Conservation (phyloP, 2,797 vertebrate species). For the Enteromius afrohamiltoni region DNA sequence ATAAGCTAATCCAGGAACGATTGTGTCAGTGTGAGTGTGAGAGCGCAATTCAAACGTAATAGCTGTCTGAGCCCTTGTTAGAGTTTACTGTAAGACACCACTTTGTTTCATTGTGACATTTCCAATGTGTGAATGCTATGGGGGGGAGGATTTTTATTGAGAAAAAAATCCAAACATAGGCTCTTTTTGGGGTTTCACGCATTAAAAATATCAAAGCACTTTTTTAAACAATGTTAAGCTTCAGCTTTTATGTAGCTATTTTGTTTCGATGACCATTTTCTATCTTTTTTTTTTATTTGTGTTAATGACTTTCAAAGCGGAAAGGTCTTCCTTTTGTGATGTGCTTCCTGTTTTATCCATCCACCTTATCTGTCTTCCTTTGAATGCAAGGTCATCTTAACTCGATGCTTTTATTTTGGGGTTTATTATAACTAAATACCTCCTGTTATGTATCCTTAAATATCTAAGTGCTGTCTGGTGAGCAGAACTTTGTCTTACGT, state of each 20-base stretch:
- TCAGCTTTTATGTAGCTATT: conserved; percentile 81
- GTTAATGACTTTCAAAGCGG: conserved; percentile 56
- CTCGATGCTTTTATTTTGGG: conserved; percentile 74
- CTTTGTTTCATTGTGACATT: conserved; percentile 65
- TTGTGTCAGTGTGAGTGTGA: conserved; percentile 42
- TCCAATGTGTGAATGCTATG: conserved; percentile 57
- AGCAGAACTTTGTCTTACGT: conserved; percentile 69
- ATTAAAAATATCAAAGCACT: conserved; percentile 73
- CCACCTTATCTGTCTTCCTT: conserved; percentile 72
- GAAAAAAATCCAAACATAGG: conserved; percentile 56
- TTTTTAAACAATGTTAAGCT: conserved; percentile 71
- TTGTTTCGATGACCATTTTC: conserved; percentile 76
- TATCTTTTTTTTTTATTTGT: conserved; percentile 61
- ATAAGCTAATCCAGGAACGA: conserved; percentile 84
- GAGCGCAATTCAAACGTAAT: conserved; percentile 60
- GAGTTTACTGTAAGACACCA: conserved; percentile 77
- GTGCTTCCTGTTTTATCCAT: conserved; percentile 73
- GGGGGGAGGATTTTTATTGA: background rate
- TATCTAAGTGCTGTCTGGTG: conserved; percentile 76
- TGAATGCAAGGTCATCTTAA: conserved; percentile 73
- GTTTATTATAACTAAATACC: conserved; percentile 76
- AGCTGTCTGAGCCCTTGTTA: conserved; percentile 81
- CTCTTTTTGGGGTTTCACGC: conserved; percentile 78
- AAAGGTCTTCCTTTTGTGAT: conserved; percentile 78
- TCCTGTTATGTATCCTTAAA: conserved; percentile 71